These are phyloP conservation scores for Arge pagana DNA, from an alignment of 2,888 invertebrate species.

Conservation along the genomic window DNA sequence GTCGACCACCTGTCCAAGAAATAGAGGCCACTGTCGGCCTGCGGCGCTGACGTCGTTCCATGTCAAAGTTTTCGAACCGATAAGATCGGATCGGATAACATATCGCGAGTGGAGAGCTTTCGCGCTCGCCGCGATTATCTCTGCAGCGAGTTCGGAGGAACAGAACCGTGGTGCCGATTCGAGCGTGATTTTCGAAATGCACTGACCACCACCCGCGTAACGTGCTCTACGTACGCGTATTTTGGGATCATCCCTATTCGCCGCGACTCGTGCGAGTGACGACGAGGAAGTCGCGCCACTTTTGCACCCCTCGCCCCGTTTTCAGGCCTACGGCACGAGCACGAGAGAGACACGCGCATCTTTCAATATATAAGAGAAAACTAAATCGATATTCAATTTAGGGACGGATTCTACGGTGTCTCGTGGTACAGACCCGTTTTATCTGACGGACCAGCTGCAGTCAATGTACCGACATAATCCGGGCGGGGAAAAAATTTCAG, in stretches of 20 bases:
- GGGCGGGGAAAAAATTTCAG: neutral
- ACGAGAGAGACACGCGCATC: neutral
- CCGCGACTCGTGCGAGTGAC: no score
- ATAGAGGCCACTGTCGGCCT: constrained; percentile 12
- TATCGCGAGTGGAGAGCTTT: no score
- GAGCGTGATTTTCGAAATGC: no score
- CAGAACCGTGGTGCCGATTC: no score
- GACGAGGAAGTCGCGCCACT: no score
- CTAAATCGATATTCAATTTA: constrained; percentile 20
- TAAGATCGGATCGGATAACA: constrained; percentile 1
- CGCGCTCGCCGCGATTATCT: no score
- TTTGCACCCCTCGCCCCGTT: no score
- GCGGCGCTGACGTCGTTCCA: neutral
- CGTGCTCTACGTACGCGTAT: no score
- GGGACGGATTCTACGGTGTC: constrained; percentile 6
- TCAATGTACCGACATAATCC: constrained; percentile 25
- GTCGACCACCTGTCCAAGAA: constrained; percentile 1
- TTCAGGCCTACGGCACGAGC: no score
- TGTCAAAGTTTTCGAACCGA: neutral
- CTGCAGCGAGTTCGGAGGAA: no score
- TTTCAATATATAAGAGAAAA: constrained; percentile 7
- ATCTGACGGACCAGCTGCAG: constrained; percentile 22
- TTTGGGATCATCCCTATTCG: no score
- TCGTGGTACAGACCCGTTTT: constrained; percentile 16
- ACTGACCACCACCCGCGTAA: no score